Conservation (phyloP, 2,888 invertebrate genomes). For the Isoperla grammatica region DNA sequence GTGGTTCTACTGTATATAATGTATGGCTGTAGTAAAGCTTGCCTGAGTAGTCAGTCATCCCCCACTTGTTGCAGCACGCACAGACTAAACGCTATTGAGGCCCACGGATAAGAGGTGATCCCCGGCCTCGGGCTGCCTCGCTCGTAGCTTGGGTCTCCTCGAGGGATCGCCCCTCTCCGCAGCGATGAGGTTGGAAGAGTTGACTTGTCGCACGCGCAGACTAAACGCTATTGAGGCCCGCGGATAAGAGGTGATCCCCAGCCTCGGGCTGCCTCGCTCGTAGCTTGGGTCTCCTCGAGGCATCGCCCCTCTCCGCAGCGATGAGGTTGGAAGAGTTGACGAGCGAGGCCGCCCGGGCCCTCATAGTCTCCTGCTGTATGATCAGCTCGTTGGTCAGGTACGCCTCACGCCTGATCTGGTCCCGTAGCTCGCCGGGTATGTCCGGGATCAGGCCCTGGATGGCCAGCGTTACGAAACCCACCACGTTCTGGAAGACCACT, state of each 20-base stretch:
- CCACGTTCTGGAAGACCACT: constrained; percentile 72
- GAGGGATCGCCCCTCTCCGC: not conserved
- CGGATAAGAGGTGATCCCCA: not conserved
- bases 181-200: constrained; percentile 1
- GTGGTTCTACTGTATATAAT: no score
- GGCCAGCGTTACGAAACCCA: constrained; percentile 62
- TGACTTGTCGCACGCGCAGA: not conserved
- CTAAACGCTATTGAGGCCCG: no score
- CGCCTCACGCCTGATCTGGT: constrained; percentile 65
- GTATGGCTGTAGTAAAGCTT: no score
- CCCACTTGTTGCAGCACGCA: no score
- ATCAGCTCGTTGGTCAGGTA: constrained; percentile 68
- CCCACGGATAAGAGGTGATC: not conserved
- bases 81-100: no score
- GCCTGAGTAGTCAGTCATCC: no score
- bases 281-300: not conserved
- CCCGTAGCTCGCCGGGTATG: constrained; percentile 61
- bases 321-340: constrained; percentile 2
- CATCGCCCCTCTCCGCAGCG: not conserved
- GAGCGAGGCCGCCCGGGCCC: constrained; percentile 40
- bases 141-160: not conserved
- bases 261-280: not conserved
- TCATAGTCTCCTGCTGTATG: constrained; percentile 60
- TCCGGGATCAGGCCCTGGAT: constrained; percentile 60
- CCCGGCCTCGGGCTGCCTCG: not conserved